These are phyloP conservation scores for Panulirus ornatus DNA, from an alignment of 1,140 invertebrate genomes.

Conservation along the genomic window DNA sequence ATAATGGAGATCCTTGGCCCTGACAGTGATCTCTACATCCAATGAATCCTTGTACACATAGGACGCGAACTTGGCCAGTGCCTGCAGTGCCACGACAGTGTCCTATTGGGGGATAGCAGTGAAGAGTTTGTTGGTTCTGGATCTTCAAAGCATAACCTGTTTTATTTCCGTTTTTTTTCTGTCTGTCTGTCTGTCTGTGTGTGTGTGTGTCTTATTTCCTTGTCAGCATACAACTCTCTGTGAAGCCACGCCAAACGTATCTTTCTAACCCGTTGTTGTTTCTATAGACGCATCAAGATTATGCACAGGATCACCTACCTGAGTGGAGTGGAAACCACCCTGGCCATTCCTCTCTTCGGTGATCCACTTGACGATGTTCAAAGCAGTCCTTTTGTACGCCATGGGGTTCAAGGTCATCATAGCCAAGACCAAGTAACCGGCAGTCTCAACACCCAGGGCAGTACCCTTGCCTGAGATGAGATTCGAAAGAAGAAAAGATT, in stretches of 20 bases:
- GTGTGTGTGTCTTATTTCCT: background rate
- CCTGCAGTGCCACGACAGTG: slow-evolving; percentile 46
- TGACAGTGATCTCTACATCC: background rate
- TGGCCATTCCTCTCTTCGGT: slow-evolving; percentile 81
- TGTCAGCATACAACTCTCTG: too few relatives aligned
- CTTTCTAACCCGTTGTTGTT: background rate
- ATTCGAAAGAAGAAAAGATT: background rate
- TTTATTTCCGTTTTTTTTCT: too few relatives aligned
- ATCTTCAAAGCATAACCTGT: too few relatives aligned
- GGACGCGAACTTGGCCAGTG: slow-evolving; percentile 10
- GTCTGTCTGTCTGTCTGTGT: too few relatives aligned
- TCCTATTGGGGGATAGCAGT: slow-evolving; percentile 10
- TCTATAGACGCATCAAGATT: background rate
- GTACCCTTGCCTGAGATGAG: slow-evolving; percentile 30
- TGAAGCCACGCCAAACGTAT: background rate
- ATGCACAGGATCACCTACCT: slow-evolving; percentile 76
- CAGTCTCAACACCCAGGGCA: slow-evolving; percentile 39
- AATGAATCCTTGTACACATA: background rate
- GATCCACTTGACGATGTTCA: slow-evolving; percentile 78
- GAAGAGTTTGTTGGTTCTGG: too few relatives aligned
- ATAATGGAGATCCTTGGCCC: slow-evolving; percentile 5
- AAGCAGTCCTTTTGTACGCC: background rate
- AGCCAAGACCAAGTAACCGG: slow-evolving; percentile 44
- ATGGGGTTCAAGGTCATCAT: slow-evolving; percentile 20
- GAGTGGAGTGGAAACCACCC: slow-evolving; percentile 88